Conservation (phyloP, 2,797 vertebrate species). For the Rousettus madagascariensis region DNA sequence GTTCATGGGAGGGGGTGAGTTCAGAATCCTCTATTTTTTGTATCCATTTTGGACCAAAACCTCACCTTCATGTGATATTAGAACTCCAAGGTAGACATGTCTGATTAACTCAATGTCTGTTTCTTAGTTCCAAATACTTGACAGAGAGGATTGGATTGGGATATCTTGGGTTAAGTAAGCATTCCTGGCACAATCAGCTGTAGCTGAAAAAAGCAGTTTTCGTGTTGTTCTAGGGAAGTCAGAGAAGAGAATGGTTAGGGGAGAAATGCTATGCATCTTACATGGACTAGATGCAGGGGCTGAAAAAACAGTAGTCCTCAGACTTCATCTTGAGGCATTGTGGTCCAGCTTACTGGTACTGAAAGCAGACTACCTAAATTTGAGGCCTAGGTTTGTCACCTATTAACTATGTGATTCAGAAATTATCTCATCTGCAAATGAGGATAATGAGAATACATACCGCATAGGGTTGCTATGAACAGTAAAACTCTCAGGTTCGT, state of each 20-base stretch:
- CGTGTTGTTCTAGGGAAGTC: background rate
- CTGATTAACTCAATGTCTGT: background rate
- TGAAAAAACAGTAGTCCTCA: background rate
- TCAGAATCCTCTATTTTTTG: background rate
- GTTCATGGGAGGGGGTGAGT: background rate
- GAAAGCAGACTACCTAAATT: background rate
- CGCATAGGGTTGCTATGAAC: background rate
- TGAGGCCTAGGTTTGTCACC: background rate
- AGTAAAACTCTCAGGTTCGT: background rate
- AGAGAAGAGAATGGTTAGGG: background rate
- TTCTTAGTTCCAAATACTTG: background rate
- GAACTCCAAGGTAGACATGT: background rate
- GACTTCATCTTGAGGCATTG: background rate
- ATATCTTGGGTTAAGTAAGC: background rate
- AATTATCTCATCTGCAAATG: background rate
- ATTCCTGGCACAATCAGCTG: background rate
- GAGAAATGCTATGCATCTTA: background rate
- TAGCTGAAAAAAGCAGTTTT: background rate
- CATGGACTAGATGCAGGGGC: rapidly evolving
- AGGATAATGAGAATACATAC: background rate
- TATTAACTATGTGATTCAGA: background rate
- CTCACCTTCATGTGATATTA: background rate
- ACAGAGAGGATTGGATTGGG: background rate
- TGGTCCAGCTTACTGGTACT: background rate
- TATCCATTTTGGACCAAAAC: background rate